These are phyloP conservation scores for Lysandra bellargus DNA, from an alignment of 2,888 invertebrate species.

Conservation along the genomic window DNA sequence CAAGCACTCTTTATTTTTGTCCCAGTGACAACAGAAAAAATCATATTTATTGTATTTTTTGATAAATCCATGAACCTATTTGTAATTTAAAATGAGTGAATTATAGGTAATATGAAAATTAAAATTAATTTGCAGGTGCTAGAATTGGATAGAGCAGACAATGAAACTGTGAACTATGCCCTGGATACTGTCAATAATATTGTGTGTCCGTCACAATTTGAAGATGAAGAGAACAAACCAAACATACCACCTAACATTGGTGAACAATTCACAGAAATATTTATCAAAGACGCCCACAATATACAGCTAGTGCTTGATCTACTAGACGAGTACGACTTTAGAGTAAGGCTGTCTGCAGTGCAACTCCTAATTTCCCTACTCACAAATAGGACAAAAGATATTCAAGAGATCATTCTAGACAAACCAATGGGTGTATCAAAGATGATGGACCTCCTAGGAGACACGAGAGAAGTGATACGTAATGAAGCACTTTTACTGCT, in stretches of 20 bases:
- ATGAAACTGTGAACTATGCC: slow-evolving; percentile 95
- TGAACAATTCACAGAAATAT: slow-evolving; percentile 98
- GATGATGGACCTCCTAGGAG: slow-evolving; percentile 96
- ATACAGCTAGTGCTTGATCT: slow-evolving; percentile 89
- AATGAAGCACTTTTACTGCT: slow-evolving; percentile 96
- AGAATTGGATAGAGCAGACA: slow-evolving; percentile 92
- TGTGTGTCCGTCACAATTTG: slow-evolving; percentile 89
- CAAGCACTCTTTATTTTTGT: slow-evolving; percentile 38
- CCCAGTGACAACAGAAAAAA: no score
- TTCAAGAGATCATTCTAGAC: slow-evolving; percentile 92
- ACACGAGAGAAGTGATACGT: slow-evolving; percentile 96
- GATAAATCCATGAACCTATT: no score
- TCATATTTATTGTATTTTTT: no score
- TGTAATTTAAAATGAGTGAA: no score
- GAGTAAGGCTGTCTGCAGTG: slow-evolving; percentile 94
- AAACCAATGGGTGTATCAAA: slow-evolving; percentile 99
- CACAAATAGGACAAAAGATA: slow-evolving; percentile 90
- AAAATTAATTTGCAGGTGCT: slow-evolving; percentile 82
- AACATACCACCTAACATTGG: slow-evolving; percentile 87
- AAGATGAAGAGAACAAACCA: slow-evolving; percentile 88
- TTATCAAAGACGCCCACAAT: slow-evolving; percentile 93
- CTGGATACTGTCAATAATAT: slow-evolving; percentile 96
- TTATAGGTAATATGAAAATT: background rate
- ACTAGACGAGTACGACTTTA: slow-evolving; percentile 97
- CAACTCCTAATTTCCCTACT: slow-evolving; percentile 93